Conservation (phyloP, 2,113 vertebrate species). For the Gasterosteus aculeatus region DNA sequence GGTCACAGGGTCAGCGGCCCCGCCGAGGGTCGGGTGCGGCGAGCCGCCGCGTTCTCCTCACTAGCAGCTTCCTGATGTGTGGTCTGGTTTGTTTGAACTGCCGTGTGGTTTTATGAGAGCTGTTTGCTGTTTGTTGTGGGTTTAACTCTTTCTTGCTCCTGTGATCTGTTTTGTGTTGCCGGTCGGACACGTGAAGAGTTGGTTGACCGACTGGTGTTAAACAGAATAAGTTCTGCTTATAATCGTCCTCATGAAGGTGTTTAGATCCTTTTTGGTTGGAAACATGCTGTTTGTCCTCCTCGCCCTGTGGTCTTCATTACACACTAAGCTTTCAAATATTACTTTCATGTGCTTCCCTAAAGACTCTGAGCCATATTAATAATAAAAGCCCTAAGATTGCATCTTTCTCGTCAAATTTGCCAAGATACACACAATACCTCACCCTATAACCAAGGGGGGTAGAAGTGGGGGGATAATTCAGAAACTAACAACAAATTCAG, state of each 20-base stretch:
- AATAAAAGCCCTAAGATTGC: constrained; percentile 16
- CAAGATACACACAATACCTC: constrained; percentile 2
- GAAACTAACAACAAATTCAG: constrained; percentile 5
- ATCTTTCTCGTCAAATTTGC: constrained; percentile 23
- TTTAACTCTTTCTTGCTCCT: constrained; percentile 47
- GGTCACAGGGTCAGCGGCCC: constrained; percentile 67
- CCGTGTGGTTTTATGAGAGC: constrained; percentile 59
- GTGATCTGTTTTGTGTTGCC: neutral
- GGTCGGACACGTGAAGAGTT: neutral
- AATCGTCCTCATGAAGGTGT: neutral
- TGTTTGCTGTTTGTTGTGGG: constrained; percentile 38
- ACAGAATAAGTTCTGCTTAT: constrained; percentile 11
- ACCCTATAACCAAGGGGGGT: neutral
- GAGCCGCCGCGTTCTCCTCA: constrained; percentile 18
- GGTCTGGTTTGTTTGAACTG: constrained; percentile 76
- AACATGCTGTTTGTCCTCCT: constrained; percentile 5
- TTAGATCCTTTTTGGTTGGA: neutral
- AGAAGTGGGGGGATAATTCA: neutral
- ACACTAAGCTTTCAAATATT: constrained; percentile 12
- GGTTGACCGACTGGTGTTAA: neutral
- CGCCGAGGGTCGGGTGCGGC: constrained; percentile 64
- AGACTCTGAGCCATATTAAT: constrained; percentile 3
- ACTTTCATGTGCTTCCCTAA: constrained; percentile 18
- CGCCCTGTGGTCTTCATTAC: constrained; percentile 10
- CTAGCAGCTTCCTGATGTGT: constrained; percentile 67